Percentiles rank a stretch among this genome's conserved stretches.
phyloP scores from a whole-genome alignment of 1,140 invertebrate species.

The Pygmarrhopalites habei region DNA sequence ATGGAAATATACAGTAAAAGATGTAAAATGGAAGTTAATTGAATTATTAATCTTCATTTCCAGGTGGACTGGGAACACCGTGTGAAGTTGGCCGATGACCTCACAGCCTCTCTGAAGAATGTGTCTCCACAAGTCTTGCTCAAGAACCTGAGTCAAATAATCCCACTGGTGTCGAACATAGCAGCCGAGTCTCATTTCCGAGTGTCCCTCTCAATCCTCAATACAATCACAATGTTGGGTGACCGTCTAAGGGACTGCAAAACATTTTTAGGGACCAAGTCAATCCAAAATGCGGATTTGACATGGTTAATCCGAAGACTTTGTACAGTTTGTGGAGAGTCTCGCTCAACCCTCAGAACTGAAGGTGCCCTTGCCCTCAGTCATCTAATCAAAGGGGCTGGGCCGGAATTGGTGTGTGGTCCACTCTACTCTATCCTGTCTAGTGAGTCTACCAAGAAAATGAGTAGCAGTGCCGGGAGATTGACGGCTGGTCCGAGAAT shows the following conservation, averaged over 20 bases:
- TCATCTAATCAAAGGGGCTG: slow-evolving; percentile 26
- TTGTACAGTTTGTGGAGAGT: slow-evolving; percentile 28
- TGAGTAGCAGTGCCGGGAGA: neutral
- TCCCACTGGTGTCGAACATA: slow-evolving; percentile 27
- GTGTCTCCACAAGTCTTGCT: slow-evolving; percentile 17
- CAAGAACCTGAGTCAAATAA: slow-evolving; percentile 28
- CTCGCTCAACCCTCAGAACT: slow-evolving; percentile 23
- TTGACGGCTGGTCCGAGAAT: slow-evolving; percentile 18
- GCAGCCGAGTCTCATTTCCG: slow-evolving; percentile 28
- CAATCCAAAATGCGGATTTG: slow-evolving; percentile 23
- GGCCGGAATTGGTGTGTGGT: slow-evolving; percentile 24
- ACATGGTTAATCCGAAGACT: slow-evolving; percentile 28
- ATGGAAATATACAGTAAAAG: too few species aligned
- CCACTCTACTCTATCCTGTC: slow-evolving; percentile 22
- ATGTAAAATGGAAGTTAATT: too few species aligned
- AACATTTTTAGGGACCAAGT: slow-evolving; percentile 1
- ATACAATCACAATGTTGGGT: slow-evolving; percentile 26
- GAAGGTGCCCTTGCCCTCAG: slow-evolving; percentile 31
- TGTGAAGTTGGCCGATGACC: slow-evolving; percentile 22
- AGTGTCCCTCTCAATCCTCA: slow-evolving; percentile 26
- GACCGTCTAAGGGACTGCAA: slow-evolving; percentile 32
- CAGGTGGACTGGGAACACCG: slow-evolving; percentile 13
- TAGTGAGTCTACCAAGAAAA: slow-evolving; percentile 16
- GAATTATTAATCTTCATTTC: too few species aligned
- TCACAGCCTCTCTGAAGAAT: slow-evolving; percentile 17